Evolutionary conservation across 2,888 invertebrate genomes (phyloP).

Genomic region (Machimus atricapillus): DNA sequence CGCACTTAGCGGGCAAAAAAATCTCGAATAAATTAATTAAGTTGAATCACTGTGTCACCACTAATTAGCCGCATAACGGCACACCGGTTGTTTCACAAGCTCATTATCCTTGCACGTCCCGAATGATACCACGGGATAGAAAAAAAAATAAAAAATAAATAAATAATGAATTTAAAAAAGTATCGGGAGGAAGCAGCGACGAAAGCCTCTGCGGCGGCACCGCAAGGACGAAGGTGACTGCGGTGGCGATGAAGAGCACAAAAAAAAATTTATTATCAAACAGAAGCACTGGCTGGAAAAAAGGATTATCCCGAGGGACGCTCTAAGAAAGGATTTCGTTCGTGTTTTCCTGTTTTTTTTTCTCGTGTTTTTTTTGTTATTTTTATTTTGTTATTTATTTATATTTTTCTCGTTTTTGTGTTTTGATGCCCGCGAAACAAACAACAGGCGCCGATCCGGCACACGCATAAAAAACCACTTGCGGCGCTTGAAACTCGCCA

Average conservation of each 20-base stretch:
- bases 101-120: constrained; percentile 10
- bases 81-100: constrained; percentile 38
- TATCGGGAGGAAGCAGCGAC: neutral
- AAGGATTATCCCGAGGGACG: neutral
- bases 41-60: constrained; percentile 36
- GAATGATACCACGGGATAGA: constrained; percentile 2
- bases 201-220: neutral
- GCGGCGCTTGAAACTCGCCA: neutral
- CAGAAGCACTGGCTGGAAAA: neutral
- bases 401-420: neutral
- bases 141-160: neutral
- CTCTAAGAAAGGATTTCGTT: neutral
- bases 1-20: neutral
- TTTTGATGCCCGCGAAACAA: neutral
- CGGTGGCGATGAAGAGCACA: neutral
- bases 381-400: neutral
- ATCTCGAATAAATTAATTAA: constrained; percentile 29
- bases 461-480: constrained; percentile 28
- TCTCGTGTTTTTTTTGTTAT: neutral
- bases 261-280: neutral
- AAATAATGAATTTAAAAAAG: neutral
- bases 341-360: neutral
- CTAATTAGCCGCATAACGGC: constrained; percentile 39
- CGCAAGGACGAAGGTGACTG: neutral
- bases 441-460: constrained; percentile 4